Evolutionary conservation across 1,140 invertebrate species (phyloP).

Genomic region (Lepidurus packardi): DNA sequence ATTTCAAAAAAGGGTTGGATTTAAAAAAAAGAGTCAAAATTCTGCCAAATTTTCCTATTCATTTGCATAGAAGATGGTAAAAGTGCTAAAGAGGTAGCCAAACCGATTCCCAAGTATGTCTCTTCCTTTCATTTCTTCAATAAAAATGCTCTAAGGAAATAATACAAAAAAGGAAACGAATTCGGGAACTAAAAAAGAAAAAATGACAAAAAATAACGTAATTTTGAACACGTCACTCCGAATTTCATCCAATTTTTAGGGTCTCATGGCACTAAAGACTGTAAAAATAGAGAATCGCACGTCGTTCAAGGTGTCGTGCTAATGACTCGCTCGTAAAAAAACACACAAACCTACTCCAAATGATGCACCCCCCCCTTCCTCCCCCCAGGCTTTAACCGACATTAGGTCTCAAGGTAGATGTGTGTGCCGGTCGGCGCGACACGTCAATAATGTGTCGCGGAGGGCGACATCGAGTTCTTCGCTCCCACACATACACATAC

Average conservation of each 20-base stretch:
- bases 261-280: background rate
- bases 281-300: background rate
- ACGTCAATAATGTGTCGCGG: constrained; percentile 9
- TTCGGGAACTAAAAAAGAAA: too few species aligned
- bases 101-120: too few species aligned
- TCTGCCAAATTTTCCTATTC: too few species aligned
- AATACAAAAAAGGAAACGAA: too few species aligned
- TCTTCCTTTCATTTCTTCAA: too few species aligned
- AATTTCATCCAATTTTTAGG: background rate
- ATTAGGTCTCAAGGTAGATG: background rate
- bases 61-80: too few species aligned
- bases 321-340: constrained; percentile 10
- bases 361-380: background rate
- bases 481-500: background rate
- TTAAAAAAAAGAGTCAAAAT: too few species aligned
- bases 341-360: background rate
- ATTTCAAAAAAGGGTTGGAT: too few species aligned
- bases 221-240: too few species aligned
- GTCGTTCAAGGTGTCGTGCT: constrained; percentile 20
- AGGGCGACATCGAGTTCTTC: background rate
- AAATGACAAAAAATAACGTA: too few species aligned
- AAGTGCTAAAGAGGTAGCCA: too few species aligned
- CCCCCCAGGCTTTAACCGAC: background rate
- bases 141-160: too few species aligned
- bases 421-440: background rate